These are phyloP conservation scores for Smutsia gigantea DNA, from an alignment of 2,797 vertebrate species.

Conservation along the genomic window DNA sequence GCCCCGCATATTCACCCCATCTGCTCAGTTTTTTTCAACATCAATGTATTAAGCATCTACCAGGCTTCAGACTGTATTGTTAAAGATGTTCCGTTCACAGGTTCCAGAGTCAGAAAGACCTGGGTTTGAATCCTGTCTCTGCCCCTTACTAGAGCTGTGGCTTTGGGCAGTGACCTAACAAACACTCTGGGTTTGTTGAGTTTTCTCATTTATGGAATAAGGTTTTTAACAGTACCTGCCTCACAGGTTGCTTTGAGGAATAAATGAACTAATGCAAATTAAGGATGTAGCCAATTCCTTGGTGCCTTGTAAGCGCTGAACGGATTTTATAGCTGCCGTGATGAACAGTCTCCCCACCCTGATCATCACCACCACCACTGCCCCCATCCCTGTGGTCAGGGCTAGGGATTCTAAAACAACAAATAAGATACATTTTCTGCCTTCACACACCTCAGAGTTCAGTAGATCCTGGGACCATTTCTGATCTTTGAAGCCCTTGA, in stretches of 20 bases:
- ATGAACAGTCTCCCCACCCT: rapidly evolving
- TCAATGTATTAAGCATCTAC: not conserved
- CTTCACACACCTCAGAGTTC: not conserved
- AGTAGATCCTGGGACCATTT: not conserved
- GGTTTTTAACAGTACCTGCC: not conserved
- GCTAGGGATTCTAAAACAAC: not conserved
- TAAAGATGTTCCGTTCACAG: not conserved
- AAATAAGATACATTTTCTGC: not conserved
- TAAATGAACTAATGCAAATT: not conserved
- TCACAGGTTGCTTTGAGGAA: not conserved
- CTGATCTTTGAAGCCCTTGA: not conserved
- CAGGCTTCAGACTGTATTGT: not conserved
- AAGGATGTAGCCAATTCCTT: not conserved
- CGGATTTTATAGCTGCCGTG: not conserved
- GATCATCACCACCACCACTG: rapidly evolving
- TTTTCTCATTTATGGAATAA: not conserved
- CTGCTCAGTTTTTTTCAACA: not conserved
- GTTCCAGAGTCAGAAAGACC: not conserved
- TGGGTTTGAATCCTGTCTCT: not conserved
- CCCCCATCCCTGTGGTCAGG: not conserved
- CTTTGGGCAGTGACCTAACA: not conserved
- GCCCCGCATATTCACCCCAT: not conserved
- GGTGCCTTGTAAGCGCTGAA: not conserved
- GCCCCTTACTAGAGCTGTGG: not conserved
- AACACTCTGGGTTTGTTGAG: not conserved